A percentile compares a stretch with the other conserved stretches of the same genome.
Evolutionary conservation across 2,113 vertebrate species (phyloP).

Genomic region (Pardalotus punctatus): DNA sequence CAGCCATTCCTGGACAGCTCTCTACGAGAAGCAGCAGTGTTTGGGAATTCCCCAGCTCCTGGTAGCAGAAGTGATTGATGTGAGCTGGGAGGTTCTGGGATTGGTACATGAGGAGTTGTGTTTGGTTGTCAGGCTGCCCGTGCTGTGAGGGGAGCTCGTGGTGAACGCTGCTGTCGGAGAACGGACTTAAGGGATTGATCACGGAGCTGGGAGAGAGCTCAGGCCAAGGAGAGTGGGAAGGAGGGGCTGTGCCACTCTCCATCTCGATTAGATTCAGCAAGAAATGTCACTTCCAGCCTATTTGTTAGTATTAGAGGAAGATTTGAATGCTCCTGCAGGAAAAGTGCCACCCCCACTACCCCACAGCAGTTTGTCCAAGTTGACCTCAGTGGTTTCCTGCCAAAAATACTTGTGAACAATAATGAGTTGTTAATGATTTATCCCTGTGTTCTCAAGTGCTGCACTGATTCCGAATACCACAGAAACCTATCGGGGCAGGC

Average conservation of each 20-base stretch:
- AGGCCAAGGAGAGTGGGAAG: neutral
- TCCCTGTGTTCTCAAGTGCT: slow-evolving; percentile 29
- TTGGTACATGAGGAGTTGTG: neutral
- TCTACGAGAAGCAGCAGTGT: neutral
- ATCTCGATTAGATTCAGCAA: fast-evolving
- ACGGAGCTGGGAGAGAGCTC: neutral
- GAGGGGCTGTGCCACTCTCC: neutral
- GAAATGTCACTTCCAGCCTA: neutral
- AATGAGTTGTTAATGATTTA: slow-evolving; percentile 68
- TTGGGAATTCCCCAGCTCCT: neutral
- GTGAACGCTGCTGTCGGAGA: neutral
- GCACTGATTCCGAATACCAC: neutral
- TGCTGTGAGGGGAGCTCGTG: neutral
- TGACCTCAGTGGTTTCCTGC: slow-evolving; percentile 54
- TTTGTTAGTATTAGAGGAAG: neutral
- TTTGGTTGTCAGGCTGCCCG: neutral
- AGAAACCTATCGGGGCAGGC: neutral
- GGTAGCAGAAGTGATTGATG: neutral
- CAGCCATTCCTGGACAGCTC: neutral
- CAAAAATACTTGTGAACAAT: slow-evolving; percentile 62
- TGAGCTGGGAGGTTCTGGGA: neutral
- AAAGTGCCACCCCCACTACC: neutral
- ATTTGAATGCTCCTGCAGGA: neutral
- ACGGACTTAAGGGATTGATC: neutral
- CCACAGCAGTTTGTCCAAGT: slow-evolving; percentile 8